Evolutionary conservation across 2,888 invertebrate species (phyloP), one percentile per base, ranked within the genome.

Genomic region (Pyrocoelia pectoralis): DNA sequence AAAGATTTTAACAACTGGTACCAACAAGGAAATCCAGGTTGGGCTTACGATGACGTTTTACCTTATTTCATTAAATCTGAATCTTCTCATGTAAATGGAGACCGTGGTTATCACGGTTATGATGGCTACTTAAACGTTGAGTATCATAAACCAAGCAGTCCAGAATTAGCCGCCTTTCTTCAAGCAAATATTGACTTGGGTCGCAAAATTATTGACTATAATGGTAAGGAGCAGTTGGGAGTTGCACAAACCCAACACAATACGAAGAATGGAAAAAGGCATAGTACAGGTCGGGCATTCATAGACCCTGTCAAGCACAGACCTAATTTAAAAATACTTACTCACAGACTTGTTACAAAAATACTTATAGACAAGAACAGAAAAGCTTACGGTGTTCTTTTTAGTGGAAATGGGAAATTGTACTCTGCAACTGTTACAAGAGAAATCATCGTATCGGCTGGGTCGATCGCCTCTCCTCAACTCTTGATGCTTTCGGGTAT

Each of bases 401-500:
- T 91, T 72, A 73, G 83, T 1, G 89, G 89, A 74, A 81, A 85
- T 64, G 84, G 84, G 14, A 80, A 75, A 72, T 83, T 82, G 67
- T 87, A 80, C 63, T 69, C 78, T 13, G 83, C 84, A 9, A 75
- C 79, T 3, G 92, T 91, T 2, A 84, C 83, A 5, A 90, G 88
- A 68, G 94, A 92, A 80, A 85, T 94, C 1, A 85, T 95, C 52
- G 79, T 94, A 13, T 87, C 90, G 8, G 92, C 92, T 0, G 94
- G 95, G 3, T 82, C 90, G 0, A 87, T 95, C 19, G 91, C 90
- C 65, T 91, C 93, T 0, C 93, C 95, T 0, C 94, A 94, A 76
- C 78, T 95, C 8, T 79, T 95, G 48, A 89, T 94, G 91, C 78
- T 94, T 10, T 94, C 94, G 0, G 95, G 95, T 9, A 83, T 94